phyloP scores from a whole-genome alignment of 2,888 invertebrate species.

The Apotomis betuletana region DNA sequence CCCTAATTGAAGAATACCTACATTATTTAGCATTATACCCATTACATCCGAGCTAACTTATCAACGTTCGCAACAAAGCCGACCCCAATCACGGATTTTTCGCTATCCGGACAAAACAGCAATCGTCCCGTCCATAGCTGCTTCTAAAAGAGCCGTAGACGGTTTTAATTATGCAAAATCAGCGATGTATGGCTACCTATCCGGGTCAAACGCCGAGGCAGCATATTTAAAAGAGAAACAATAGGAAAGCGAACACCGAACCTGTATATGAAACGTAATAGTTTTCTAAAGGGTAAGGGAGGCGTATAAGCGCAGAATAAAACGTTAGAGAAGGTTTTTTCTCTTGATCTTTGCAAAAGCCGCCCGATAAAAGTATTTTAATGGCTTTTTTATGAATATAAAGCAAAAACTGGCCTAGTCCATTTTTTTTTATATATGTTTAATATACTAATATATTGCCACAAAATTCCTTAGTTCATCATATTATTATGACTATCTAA shows the following conservation, averaged over 20 bases:
- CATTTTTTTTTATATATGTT: too few species aligned
- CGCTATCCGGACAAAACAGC: conserved; percentile 29
- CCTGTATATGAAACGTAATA: conserved; percentile 39
- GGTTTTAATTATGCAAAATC: conserved; percentile 50
- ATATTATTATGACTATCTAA: too few species aligned
- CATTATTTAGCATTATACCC: conserved; percentile 6
- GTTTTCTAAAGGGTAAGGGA: conserved; percentile 37
- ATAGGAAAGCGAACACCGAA: conserved; percentile 39
- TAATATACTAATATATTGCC: too few species aligned
- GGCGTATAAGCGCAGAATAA: conserved; percentile 2
- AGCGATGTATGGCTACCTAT: conserved; percentile 48
- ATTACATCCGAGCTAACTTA: conserved; percentile 16
- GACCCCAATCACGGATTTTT: conserved; percentile 18
- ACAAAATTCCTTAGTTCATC: too few species aligned
- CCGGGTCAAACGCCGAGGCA: conserved; percentile 49
- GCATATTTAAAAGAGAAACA: conserved; percentile 50
- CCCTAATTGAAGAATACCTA: neutral
- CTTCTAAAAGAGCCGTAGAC: conserved; percentile 44
- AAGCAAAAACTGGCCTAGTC: too few species aligned
- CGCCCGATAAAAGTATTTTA: too few species aligned
- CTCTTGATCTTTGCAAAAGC: too few species aligned
- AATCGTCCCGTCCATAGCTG: conserved; percentile 45
- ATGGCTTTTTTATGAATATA: too few species aligned
- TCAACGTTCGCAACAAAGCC: conserved; percentile 25
- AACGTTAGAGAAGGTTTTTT: too few species aligned